Evolutionary conservation across 2,797 vertebrate species (phyloP), one percentile per base, ranked within the genome.

Genomic region (Scomberomorus guttatus): DNA sequence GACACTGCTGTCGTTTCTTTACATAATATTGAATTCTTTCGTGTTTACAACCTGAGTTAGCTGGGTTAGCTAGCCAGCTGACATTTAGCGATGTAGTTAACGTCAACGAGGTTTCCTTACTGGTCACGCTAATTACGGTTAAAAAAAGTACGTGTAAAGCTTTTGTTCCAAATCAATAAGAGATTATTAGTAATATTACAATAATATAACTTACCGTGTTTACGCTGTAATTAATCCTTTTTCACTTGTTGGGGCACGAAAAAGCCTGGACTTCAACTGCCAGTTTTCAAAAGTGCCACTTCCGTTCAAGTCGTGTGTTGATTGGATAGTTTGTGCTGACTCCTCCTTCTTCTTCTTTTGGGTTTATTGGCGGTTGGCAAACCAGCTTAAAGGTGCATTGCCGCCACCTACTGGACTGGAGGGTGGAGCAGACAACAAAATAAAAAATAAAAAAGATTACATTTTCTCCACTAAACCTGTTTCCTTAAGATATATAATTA

Each of bases 241-340:
- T 77, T 52, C 18, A 25, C 32, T 24, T 42, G 12, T 4, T 12
- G 29, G 11, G 6, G 5, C 1, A 75, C 42, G 6, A 74, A 71
- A 73, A 69, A 67, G 15, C 13, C n/a, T 73, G 67, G 77, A 86
- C 87, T 65, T 73, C 69, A 80, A 87, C 87, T 65, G 77, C 14
- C 68, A 72, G 81, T 77, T 94, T 97, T 97, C 94, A 96, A 97
- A 96, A 93, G 48, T 77, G 60, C 78, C 80, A 80, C 88, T 85
- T 93, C 89, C 92, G 61, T 22, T 18, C 10, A 68, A 39, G 6
- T 1, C 57, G 64, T 0, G 18, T 27, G 56, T 11, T 90, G 87
- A 97, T 96, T 96, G 96, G 96, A 1, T 82, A n/a, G 58, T 72
- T 86, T 55, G 4, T 46, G 46, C 13, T 71, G 71, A 87, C 77